Base-by-base conservation (phyloP, 2,797 vertebrate genomes). In the Malacoraja senta region DNA sequence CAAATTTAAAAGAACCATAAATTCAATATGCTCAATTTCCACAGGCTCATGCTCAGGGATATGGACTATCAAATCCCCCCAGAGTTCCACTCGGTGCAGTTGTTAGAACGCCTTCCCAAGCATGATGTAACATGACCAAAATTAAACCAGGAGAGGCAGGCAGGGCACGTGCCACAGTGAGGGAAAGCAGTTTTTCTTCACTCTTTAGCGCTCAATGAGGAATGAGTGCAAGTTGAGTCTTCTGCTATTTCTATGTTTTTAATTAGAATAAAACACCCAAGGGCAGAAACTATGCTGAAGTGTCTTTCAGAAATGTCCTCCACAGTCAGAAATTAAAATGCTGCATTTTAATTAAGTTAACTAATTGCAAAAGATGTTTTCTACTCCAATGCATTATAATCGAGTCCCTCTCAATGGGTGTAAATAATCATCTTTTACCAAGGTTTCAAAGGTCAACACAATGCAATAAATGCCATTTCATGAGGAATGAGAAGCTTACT, bases 401-500 rank as follows among this genome's bases (percentile, higher is more conserved):
- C 38, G 93, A 94, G 80, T 68, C 61, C 91, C 79, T 74, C 3
- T 93, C 29, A 88, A 93, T 94, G 93, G 1, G 79, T 65, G 44
- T 61, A 94, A 81, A 81, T 53, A 93, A 15, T 93, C 78, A 84
- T 0, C 65, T 1, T 4, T 93, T 88, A 93, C 91, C 93, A 90
- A 74, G 0, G 0, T 93, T 94, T 93, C 79, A 93, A 74, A 94
- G 24, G 88, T 19, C 1, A 72, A 91, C 93, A 24, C 0, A 74
- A 35, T 17, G 29, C 35, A 94, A 94, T 32, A 92, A 76, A 76
- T n/a, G 17, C 3, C 17, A 0, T 2, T 84, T 93, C 93, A 21
- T 63, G 24, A 29, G 77, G 68, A 81, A 0, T 78, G 7, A 93
- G 15, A 63, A 0, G 0, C 3, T 93, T 92, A 53, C n/a, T 93